A percentile compares a stretch with the other conserved stretches of the same genome.
These are phyloP conservation scores for Serrognathus titanus DNA, from an alignment of 2,888 invertebrate species.

Conservation along the genomic window DNA sequence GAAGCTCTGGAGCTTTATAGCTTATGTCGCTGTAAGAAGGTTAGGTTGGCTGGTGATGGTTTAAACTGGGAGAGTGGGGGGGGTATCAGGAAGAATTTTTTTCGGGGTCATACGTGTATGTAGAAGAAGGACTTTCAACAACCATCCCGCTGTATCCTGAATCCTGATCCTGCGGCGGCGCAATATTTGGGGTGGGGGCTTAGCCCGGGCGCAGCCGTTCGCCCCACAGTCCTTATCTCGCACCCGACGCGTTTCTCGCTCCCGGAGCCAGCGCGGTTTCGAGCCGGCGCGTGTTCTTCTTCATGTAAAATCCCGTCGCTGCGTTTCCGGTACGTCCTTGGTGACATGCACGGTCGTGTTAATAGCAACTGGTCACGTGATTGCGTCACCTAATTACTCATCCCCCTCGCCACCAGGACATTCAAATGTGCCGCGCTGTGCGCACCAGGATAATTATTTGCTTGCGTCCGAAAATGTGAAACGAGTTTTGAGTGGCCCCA, in stretches of 20 bases:
- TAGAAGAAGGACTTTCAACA: slow-evolving; percentile 3
- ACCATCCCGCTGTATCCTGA: slow-evolving; percentile 12
- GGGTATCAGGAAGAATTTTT: neutral
- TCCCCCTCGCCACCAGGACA: too few species aligned
- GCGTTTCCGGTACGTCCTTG: too few species aligned
- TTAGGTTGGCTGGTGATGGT: too few species aligned
- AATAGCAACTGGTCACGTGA: neutral
- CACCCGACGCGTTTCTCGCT: slow-evolving; percentile 30
- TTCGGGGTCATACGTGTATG: neutral
- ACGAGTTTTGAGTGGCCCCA: too few species aligned
- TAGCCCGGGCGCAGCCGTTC: slow-evolving; percentile 48
- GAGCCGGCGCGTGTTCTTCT: slow-evolving; percentile 23
- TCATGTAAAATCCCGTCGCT: neutral
- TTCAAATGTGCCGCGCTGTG: too few species aligned
- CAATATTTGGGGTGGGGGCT: slow-evolving; percentile 45
- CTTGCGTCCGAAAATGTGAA: too few species aligned
- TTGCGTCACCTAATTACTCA: too few species aligned
- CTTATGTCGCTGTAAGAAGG: too few species aligned
- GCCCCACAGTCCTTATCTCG: slow-evolving; percentile 43
- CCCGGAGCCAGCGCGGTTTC: slow-evolving; percentile 18
- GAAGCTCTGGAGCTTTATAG: too few species aligned
- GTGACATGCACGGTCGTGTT: neutral
- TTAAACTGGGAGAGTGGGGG: too few species aligned
- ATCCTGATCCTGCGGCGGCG: slow-evolving; percentile 32
- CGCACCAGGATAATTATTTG: too few species aligned